Percentiles rank a stretch among this genome's conserved stretches.
These are phyloP conservation scores for Meliscaeva auricollis DNA, from an alignment of 2,888 invertebrate species.

Conservation along the genomic window DNA sequence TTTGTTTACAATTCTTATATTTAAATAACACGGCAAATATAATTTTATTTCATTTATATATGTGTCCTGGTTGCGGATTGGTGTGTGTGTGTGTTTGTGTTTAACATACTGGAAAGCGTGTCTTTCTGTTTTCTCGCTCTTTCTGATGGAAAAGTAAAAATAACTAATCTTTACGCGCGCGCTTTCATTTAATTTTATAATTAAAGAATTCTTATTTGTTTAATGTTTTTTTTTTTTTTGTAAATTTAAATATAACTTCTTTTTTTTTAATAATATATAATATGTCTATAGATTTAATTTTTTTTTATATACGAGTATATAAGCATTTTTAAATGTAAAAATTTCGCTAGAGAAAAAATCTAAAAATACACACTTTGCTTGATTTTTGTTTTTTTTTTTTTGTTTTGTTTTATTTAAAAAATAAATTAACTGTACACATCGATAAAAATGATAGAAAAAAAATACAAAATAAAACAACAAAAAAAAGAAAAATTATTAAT, in stretches of 20 bases:
- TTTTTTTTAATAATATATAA: conserved; percentile 53
- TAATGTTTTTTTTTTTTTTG: too few relatives aligned
- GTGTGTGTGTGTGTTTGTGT: conserved; percentile 24
- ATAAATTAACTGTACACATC: conserved; percentile 63
- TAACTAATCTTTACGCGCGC: conserved; percentile 41
- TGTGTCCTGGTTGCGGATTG: background rate
- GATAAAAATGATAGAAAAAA: conserved; percentile 29
- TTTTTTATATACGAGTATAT: conserved; percentile 56
- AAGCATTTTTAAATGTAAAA: conserved; percentile 68
- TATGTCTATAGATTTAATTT: conserved; percentile 40
- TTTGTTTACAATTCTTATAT: conserved; percentile 28
- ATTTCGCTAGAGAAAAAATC: conserved; percentile 71
- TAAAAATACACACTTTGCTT: conserved; percentile 66
- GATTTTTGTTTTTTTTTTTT: conserved; percentile 23
- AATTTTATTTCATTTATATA: conserved; percentile 5
- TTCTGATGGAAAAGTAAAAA: conserved; percentile 52
- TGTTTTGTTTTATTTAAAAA: conserved; percentile 37
- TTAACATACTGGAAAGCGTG: conserved; percentile 54
- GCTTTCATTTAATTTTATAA: conserved; percentile 21
- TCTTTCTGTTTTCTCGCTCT: background rate
- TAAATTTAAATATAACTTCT: conserved; percentile 70
- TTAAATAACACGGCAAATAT: conserved; percentile 44
- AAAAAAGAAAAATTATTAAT: conserved; percentile 18
- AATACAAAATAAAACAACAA: conserved; percentile 18
- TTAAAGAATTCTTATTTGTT: conserved; percentile 44